phyloP scores from a whole-genome alignment of 2,113 vertebrate genomes.

The Pygoscelis adeliae region DNA sequence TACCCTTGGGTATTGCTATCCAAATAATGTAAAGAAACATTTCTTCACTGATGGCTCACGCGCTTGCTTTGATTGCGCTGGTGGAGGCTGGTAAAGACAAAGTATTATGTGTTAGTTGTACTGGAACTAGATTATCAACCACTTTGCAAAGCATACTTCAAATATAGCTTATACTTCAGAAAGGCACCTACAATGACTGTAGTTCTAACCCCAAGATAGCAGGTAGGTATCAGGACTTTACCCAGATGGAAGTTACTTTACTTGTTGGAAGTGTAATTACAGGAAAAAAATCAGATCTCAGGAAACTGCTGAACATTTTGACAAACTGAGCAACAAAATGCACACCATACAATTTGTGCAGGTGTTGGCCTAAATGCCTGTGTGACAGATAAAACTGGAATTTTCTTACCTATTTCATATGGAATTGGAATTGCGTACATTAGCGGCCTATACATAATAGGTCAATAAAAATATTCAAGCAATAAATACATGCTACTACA shows the following conservation, averaged over 20 bases:
- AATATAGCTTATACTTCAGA: not conserved
- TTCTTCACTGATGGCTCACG: not conserved
- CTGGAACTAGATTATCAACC: not conserved
- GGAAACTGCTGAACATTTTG: not conserved
- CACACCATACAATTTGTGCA: not conserved
- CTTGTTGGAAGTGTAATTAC: not conserved
- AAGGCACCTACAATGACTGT: not conserved
- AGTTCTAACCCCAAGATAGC: not conserved
- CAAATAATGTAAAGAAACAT: not conserved
- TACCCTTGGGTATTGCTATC: not conserved
- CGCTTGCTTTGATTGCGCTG: not conserved
- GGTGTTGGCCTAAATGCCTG: not conserved
- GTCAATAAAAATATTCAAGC: not conserved
- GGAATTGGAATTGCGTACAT: not conserved
- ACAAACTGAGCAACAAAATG: not conserved
- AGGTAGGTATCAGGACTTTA: not conserved
- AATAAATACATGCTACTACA: not conserved
- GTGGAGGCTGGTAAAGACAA: not conserved
- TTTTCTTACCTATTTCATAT: not conserved
- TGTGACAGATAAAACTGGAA: not conserved
- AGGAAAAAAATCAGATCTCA: not conserved
- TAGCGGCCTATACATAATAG: not conserved
- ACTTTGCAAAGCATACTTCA: not conserved
- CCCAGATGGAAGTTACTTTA: not conserved
- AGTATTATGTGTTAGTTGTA: not conserved